Percentiles rank a stretch among this genome's conserved stretches.
Conservation (phyloP, 2,888 invertebrate genomes). For the Seira ritae region DNA sequence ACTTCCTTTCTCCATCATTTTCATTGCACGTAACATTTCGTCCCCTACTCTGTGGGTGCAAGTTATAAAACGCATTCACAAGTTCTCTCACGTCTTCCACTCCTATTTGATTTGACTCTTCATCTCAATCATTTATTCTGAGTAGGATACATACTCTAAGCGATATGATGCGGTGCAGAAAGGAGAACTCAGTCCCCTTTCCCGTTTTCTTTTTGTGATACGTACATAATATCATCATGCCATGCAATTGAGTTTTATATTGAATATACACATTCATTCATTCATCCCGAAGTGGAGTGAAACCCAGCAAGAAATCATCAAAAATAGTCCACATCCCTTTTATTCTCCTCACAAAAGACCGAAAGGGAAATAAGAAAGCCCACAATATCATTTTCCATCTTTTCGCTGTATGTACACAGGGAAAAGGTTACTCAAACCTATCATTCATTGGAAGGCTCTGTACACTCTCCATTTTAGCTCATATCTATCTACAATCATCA, state of each 20-base stretch:
- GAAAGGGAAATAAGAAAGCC: too few relatives aligned
- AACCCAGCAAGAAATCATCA: not conserved
- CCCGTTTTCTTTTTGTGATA: not conserved
- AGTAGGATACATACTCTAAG: not conserved
- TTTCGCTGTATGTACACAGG: not conserved
- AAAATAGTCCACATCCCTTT: too few relatives aligned
- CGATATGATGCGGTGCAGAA: not conserved
- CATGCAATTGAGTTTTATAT: not conserved
- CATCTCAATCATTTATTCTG: conserved; percentile 48
- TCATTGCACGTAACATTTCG: not conserved
- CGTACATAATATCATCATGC: not conserved
- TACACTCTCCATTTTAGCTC: not conserved
- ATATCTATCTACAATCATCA: not conserved
- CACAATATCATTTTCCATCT: too few relatives aligned
- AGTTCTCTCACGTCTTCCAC: conserved; percentile 40
- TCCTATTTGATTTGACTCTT: conserved; percentile 46
- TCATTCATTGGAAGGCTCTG: not conserved
- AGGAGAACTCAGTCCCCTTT: not conserved
- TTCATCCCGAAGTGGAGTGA: not conserved
- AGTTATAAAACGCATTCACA: conserved; percentile 1
- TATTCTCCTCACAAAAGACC: too few relatives aligned
- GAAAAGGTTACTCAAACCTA: not conserved
- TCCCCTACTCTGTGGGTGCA: not conserved
- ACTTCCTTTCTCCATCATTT: conserved; percentile 12
- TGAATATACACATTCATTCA: conserved; percentile 1